Evolutionary conservation across 2,797 vertebrate genomes (phyloP).

Genomic region (Chloroceryle inda): DNA sequence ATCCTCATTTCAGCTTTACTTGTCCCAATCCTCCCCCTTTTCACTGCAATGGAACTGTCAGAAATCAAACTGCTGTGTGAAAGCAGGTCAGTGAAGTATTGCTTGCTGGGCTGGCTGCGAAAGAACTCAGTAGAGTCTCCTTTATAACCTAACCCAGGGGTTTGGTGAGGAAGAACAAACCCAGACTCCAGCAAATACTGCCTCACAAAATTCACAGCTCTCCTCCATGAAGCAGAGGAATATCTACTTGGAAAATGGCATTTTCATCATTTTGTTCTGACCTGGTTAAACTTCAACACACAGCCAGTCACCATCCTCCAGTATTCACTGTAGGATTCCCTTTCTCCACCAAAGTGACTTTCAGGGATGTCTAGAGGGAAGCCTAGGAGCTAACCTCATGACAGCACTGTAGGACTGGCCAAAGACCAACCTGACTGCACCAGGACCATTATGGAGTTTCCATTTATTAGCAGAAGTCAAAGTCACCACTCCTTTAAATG

Average conservation of each 20-base stretch:
- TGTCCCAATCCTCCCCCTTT: neutral
- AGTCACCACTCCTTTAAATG: neutral
- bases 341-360: neutral
- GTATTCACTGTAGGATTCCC: neutral
- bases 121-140: neutral
- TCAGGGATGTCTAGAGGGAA: neutral
- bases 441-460: neutral
- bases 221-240: neutral
- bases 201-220: neutral
- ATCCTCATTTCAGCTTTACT: rapidly evolving
- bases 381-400: neutral
- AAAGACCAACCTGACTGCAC: neutral
- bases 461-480: neutral
- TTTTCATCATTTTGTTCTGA: neutral
- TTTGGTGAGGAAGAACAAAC: neutral
- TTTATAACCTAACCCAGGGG: neutral
- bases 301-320: neutral
- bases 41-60: neutral
- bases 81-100: neutral
- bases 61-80: neutral
- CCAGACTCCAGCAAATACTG: neutral
- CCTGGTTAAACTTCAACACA: neutral
- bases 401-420: neutral
- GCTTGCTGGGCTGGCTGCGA: neutral
- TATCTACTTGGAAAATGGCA: rapidly evolving